Evolutionary conservation across 2,113 vertebrate species (phyloP).

Genomic region (Pimephales promelas): DNA sequence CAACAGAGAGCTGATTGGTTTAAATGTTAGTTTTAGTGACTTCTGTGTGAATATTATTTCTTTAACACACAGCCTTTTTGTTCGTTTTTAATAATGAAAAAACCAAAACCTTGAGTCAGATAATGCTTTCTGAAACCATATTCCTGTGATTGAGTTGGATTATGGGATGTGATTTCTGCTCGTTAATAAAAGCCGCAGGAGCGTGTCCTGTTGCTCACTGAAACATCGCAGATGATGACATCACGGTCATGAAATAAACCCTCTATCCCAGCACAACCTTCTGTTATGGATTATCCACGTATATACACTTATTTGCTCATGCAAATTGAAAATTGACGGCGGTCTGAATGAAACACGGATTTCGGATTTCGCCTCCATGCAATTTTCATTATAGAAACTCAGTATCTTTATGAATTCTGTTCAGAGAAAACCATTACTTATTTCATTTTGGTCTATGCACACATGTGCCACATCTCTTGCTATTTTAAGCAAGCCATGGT

Average conservation of each 20-base stretch:
- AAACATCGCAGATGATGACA: slow-evolving; percentile 17
- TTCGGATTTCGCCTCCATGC: background rate
- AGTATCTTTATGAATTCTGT: background rate
- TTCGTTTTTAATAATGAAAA: background rate
- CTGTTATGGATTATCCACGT: slow-evolving; percentile 10
- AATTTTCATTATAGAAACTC: background rate
- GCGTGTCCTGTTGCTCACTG: background rate
- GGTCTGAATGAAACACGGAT: background rate
- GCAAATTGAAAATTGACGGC: background rate
- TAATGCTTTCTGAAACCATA: background rate
- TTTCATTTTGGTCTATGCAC: background rate
- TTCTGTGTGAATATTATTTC: background rate
- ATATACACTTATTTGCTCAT: slow-evolving; percentile 4
- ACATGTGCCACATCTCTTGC: background rate
- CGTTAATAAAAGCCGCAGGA: background rate
- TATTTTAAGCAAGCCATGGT: background rate
- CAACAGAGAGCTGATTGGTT: too few species aligned
- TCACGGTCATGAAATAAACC: slow-evolving; percentile 14
- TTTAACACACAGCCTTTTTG: background rate
- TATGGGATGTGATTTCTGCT: slow-evolving; percentile 6
- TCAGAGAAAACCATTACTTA: background rate
- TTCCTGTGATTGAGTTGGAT: background rate
- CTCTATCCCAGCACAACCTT: background rate
- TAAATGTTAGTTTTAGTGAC: too few species aligned
- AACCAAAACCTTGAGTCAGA: background rate